Evolutionary conservation across 2,113 vertebrate genomes (phyloP).

Genomic region (Plecotus auritus): DNA sequence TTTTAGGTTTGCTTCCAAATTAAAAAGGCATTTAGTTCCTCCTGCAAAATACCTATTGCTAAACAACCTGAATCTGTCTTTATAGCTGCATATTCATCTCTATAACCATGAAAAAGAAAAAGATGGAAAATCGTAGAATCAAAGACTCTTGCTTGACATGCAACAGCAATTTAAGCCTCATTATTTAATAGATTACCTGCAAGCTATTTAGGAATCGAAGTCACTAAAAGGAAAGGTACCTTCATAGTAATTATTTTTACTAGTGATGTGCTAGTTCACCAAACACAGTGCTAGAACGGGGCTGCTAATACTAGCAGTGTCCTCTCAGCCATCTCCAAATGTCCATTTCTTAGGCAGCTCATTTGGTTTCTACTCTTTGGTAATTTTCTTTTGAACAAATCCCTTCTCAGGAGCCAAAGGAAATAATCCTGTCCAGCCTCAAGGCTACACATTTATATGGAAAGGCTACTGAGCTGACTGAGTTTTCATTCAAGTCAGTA

Average conservation of each 20-base stretch:
- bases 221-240: neutral
- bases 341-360: neutral
- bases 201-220: neutral
- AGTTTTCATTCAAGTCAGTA: neutral
- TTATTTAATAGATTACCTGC: neutral
- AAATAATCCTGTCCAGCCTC: neutral
- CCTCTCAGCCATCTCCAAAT: neutral
- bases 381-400: neutral
- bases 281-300: neutral
- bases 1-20: conserved; percentile 59
- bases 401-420: neutral
- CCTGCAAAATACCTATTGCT: conserved; percentile 14
- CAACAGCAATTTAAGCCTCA: neutral
- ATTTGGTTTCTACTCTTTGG: neutral
- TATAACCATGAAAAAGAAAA: conserved; percentile 53
- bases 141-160: neutral
- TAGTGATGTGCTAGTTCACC: neutral
- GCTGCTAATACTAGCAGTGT: neutral
- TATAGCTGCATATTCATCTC: conserved; percentile 32
- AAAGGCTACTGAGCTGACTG: neutral
- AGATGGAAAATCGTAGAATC: neutral
- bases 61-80: conserved; percentile 45
- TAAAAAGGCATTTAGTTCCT: conserved; percentile 56
- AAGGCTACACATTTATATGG: neutral
- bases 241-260: neutral